Evolutionary conservation across 2,797 vertebrate genomes (phyloP), one percentile per base, ranked within the genome.

Genomic region (Crax fasciolata): DNA sequence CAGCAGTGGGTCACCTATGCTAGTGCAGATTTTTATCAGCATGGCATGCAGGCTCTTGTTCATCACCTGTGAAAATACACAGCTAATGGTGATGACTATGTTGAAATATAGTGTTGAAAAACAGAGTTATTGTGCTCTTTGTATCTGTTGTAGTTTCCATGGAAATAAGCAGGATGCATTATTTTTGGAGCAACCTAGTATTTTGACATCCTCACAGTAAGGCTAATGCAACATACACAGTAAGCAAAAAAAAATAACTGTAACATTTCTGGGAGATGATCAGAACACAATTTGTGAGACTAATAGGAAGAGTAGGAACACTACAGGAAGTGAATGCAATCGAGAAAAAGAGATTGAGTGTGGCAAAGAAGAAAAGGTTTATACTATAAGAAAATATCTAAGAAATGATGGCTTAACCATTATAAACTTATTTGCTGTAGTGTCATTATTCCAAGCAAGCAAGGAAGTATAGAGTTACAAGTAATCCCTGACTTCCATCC

Each of bases 401-500:
- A 87, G 68, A 83, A 80, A 76, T 18, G 70, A 85, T 78, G 57
- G 74, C 79, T 87, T 89, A 91, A 49, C 55, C 16, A 61, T 5
- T 82, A 48, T 81, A 94, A 96, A 93, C 74, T 3, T 2, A 84
- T 96, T 93, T 95, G 87, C 71, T 79, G 28, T 57, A 92, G 59
- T 87, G 88, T 79, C 93, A 89, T 61, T 84, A 89, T 87, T 93
- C 88, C 74, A 94, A 94, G 74, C 54, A 87, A 94, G 59, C 84
- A 87, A 90, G 81, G 61, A 93, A 92, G 49, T 68, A 75, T 19
- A 76, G 84, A 89, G 79, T 90, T 89, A 93, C 49, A 82, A 85
- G 35, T 91, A 96, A 96, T 95, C 89, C 93, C 93, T 90, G 84
- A 87, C 90, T 96, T 92, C 68, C 68, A 95, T 92, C 78, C 90